Conservation (phyloP, 2,113 vertebrate species). For the Arvicanthis niloticus region DNA sequence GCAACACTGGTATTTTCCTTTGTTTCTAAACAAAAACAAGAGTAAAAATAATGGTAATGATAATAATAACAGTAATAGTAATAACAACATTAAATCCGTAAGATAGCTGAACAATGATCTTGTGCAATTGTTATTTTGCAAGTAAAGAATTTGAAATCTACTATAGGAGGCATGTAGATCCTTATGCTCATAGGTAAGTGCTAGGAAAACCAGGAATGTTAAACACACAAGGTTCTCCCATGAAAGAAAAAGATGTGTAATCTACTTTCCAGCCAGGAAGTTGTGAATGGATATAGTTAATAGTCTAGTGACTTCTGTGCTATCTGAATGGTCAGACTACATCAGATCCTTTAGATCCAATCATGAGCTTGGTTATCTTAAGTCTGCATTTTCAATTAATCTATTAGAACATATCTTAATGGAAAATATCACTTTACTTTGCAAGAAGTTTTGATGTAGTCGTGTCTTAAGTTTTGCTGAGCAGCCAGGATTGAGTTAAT, state of each 20-base stretch:
- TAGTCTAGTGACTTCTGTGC: neutral
- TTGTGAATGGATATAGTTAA: neutral
- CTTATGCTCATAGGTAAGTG: neutral
- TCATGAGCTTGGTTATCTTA: neutral
- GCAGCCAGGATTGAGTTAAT: neutral
- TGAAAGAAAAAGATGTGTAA: neutral
- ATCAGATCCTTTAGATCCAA: neutral
- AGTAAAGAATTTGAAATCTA: neutral
- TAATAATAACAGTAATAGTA: constrained; percentile 46
- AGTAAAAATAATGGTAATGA: constrained; percentile 27
- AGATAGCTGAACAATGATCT: neutral
- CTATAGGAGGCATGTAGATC: neutral
- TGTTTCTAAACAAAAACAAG: constrained; percentile 85
- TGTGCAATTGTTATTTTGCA: neutral
- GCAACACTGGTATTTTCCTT: constrained; percentile 88
- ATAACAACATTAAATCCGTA: neutral
- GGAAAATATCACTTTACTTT: neutral
- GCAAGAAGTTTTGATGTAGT: neutral
- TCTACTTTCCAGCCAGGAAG: neutral
- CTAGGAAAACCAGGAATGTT: neutral
- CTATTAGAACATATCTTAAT: neutral
- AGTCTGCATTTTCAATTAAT: neutral
- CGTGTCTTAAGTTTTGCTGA: neutral
- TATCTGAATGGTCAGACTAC: neutral
- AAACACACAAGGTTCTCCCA: neutral